phyloP scores from a whole-genome alignment of 2,113 vertebrate genomes.

The Melanocharis versteri region DNA sequence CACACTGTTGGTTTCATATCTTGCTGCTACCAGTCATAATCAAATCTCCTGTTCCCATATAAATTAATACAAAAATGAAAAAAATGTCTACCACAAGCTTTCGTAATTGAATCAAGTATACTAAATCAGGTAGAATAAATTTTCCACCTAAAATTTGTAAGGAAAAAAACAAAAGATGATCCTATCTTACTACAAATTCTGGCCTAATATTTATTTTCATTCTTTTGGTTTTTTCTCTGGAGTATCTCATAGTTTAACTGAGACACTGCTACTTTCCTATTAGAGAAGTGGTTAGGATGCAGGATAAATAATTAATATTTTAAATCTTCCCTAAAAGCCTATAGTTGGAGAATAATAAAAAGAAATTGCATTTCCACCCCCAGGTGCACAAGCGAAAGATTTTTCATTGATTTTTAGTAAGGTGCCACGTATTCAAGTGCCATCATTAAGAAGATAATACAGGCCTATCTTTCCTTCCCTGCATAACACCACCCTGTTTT shows the following conservation, averaged over 20 bases:
- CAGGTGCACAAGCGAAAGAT: not conserved
- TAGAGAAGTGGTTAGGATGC: not conserved
- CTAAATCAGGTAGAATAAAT: not conserved
- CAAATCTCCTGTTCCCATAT: not conserved
- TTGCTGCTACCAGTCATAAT: not conserved
- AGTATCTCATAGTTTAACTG: not conserved
- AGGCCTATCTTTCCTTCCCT: not conserved
- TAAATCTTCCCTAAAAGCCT: not conserved
- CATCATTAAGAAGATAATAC: not conserved
- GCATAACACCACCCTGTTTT: not conserved
- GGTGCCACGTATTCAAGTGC: not conserved
- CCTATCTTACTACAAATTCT: not conserved
- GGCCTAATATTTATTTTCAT: not conserved
- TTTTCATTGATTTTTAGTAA: not conserved
- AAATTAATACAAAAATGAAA: not conserved
- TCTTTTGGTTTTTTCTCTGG: not conserved
- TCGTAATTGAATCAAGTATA: not conserved
- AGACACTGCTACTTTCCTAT: not conserved
- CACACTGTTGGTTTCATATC: not conserved
- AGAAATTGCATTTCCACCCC: not conserved
- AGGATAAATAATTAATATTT: not conserved
- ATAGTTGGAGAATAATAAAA: not conserved
- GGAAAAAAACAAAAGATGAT: not conserved
- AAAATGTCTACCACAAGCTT: not conserved
- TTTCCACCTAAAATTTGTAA: not conserved